These are phyloP conservation scores for Ormyrus pomaceus DNA, from an alignment of 2,888 invertebrate genomes.

Conservation along the genomic window DNA sequence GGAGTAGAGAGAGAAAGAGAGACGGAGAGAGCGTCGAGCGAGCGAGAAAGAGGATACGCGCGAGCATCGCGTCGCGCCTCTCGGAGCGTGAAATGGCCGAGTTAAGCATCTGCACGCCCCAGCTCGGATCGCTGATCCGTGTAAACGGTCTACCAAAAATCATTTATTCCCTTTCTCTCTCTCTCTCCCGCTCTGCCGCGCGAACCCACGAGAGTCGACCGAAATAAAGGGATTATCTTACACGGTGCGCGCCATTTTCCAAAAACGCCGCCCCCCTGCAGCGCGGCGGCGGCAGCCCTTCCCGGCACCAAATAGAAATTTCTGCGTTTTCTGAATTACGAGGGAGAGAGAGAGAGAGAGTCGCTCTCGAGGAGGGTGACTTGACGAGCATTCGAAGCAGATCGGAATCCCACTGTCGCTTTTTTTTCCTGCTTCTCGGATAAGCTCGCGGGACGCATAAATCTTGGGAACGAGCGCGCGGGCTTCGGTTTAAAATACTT, in stretches of 20 bases:
- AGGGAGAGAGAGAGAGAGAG: not conserved
- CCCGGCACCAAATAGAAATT: conserved; percentile 50
- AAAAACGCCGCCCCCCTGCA: conserved; percentile 13
- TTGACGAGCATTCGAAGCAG: conserved; percentile 40
- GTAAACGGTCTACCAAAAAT: conserved; percentile 61
- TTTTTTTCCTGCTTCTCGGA: not conserved
- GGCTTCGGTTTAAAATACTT: conserved; percentile 44
- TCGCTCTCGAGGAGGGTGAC: not conserved
- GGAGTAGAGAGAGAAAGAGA: conserved; percentile 3
- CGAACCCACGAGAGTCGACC: conserved; percentile 29
- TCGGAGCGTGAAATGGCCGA: conserved; percentile 75
- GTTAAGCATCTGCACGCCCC: conserved; percentile 73
- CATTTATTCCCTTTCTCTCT: conserved; percentile 56
- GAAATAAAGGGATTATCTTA: conserved; percentile 57
- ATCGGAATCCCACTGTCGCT: not conserved
- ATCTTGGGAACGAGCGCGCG: conserved; percentile 19
- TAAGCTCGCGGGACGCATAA: conserved; percentile 34
- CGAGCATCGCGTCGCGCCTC: conserved; percentile 62
- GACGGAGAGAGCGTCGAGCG: not conserved
- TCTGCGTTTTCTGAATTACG: conserved; percentile 29
- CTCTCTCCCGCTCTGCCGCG: conserved; percentile 1
- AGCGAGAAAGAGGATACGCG: not conserved
- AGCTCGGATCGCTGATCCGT: conserved; percentile 58
- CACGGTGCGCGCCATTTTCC: conserved; percentile 28
- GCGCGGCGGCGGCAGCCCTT: not conserved